Percentiles rank a stretch among this genome's conserved stretches.
Evolutionary conservation across 2,113 vertebrate genomes (phyloP).

Genomic region (Corythaixoides concolor): DNA sequence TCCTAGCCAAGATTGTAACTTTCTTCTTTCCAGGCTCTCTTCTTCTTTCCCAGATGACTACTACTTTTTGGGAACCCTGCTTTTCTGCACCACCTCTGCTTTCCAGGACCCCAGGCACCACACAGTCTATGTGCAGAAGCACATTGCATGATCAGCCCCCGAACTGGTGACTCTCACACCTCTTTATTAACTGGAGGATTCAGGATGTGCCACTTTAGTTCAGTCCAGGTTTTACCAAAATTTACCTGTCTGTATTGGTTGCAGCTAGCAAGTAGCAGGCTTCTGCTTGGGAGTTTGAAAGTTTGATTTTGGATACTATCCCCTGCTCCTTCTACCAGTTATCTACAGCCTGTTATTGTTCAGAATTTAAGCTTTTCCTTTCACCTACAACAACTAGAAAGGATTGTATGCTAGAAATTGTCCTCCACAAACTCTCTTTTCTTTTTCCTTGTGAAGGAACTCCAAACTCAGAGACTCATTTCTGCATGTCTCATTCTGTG

Average conservation of each 20-base stretch:
- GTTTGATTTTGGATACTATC: neutral
- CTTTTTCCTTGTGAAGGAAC: neutral
- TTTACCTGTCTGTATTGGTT: neutral
- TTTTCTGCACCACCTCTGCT: neutral
- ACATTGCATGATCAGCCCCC: neutral
- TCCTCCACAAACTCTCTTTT: neutral
- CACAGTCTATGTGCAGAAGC: neutral
- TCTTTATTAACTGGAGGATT: neutral
- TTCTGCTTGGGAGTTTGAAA: neutral
- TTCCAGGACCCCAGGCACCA: neutral
- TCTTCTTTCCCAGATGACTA: neutral
- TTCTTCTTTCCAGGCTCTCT: neutral
- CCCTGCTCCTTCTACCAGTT: neutral
- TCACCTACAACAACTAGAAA: neutral
- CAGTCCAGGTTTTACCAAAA: neutral
- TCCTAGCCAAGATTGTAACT: neutral
- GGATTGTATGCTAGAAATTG: neutral
- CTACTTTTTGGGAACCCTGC: neutral
- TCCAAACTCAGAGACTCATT: neutral
- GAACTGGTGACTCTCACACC: neutral
- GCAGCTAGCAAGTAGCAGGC: neutral
- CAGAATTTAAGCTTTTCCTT: neutral
- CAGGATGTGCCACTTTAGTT: neutral
- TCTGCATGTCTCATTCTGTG: neutral
- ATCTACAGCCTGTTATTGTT: neutral